Conservation (phyloP, 2,797 vertebrate species). For the Anniella stebbinsi region DNA sequence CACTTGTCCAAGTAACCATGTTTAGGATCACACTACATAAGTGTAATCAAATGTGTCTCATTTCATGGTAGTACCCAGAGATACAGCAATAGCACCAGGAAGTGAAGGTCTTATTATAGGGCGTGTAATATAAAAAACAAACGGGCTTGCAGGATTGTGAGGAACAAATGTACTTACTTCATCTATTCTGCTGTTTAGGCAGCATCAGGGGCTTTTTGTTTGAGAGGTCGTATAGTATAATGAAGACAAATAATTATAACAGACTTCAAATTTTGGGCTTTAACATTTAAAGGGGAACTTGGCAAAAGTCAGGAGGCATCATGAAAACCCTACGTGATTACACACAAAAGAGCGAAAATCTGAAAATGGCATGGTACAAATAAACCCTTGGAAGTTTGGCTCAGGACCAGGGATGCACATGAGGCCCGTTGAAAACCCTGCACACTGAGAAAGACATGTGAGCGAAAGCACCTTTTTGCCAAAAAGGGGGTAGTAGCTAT, state of each 20-base stretch:
- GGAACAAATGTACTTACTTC: not conserved
- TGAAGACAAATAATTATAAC: not conserved
- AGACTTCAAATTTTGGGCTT: not conserved
- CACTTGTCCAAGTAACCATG: no score
- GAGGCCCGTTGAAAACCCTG: no score
- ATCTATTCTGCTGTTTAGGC: not conserved
- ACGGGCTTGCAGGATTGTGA: not conserved
- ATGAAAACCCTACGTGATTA: no score
- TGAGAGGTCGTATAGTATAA: not conserved
- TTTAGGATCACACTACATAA: not conserved
- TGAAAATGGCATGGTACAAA: no score
- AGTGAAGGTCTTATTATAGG: not conserved
- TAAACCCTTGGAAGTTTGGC: no score
- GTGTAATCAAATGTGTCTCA: not conserved
- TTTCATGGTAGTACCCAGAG: not conserved
- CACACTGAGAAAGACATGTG: no score
- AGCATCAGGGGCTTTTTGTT: not conserved
- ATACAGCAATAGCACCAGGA: not conserved
- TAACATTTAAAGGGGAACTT: not conserved
- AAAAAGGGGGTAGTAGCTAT: no score
- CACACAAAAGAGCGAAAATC: no score
- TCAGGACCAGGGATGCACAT: no score
- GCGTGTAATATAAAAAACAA: not conserved
- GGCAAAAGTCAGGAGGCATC: not conserved
- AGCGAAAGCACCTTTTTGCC: no score